Evolutionary conservation across 2,113 vertebrate genomes (phyloP), one percentile per base, ranked within the genome.

Genomic region (Spermophilus dauricus): DNA sequence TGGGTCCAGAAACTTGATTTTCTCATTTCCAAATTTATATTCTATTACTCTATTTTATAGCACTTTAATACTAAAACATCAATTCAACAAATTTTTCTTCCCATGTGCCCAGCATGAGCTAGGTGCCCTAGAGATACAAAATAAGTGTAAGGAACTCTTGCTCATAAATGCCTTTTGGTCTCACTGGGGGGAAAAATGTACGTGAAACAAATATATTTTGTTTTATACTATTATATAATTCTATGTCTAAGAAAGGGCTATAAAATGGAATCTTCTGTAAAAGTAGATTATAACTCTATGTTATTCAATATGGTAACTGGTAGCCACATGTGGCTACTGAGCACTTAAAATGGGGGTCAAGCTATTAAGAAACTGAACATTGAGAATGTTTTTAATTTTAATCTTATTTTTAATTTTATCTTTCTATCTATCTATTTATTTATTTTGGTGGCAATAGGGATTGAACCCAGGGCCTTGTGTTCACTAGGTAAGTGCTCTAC

Each of bases 21-120:
- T 82, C 32, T 78, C 16, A 51, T 86, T 92, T 94, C 72, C 39
- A 70, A 89, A 76, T 53, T 18, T 80, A 58, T 78, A 89, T 83
- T 75, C 39, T 87, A 39, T 45, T 24, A 11, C 5, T 65, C 32
- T 81, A 56, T 56, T 78, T 85, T 61, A 89, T 2, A n/a, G 78
- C 34, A 45, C 51, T 53, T 73, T 42, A 58, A 14, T 84, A 88
- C 28, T 84, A 91, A 87, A 87, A 67, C 61, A 82, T 78, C 48
- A 65, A 32, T 32, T 83, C 51, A 48, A 93, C n/a, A 65, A 67
- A 75, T 37, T 39, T 56, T 5, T 42, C 39, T 94, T 87, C 61
- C 42, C 24, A 51, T 8, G 17, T 73, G 26, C 39, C 42, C 34
- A 53, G 81, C 42, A 88, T 56, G 11, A 24, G 48, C 30, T 48